A percentile compares a stretch with the other conserved stretches of the same genome.
Evolutionary conservation across 1,140 invertebrate species (phyloP).

Genomic region (Delia radicum): DNA sequence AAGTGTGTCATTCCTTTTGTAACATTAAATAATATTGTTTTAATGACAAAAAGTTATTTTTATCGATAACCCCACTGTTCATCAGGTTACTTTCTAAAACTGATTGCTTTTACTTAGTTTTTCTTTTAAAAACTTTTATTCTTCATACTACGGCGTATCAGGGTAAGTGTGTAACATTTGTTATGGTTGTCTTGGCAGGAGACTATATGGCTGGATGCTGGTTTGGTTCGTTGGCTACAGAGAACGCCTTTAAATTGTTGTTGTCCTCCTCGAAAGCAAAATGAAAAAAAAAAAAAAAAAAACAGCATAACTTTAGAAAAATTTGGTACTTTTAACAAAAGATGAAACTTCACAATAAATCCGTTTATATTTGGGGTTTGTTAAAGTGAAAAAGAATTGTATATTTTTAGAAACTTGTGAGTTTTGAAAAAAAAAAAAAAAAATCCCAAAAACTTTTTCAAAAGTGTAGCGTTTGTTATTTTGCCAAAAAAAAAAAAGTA

Average conservation of each 20-base stretch:
- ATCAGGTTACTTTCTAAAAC: background rate
- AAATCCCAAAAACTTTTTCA: background rate
- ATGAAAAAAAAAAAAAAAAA: background rate
- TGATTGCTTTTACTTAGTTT: constrained; percentile 1
- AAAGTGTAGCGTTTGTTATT: constrained; percentile 9
- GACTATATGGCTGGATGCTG: background rate
- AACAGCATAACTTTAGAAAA: background rate
- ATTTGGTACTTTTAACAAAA: background rate
- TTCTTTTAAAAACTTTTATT: no score
- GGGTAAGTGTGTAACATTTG: background rate
- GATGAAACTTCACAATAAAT: constrained; percentile 13
- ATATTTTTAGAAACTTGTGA: background rate
- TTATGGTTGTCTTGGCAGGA: background rate
- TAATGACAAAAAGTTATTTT: no score
- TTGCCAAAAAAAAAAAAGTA: background rate
- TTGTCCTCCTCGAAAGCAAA: background rate
- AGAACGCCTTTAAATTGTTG: constrained; percentile 10
- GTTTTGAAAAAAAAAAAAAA: background rate
- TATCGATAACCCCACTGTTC: background rate
- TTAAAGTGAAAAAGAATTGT: constrained; percentile 3
- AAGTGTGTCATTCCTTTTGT: no score
- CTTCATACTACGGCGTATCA: no score
- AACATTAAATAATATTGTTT: no score
- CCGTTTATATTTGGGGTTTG: constrained; percentile 16
- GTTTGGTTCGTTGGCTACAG: background rate